phyloP scores from a whole-genome alignment of 2,113 vertebrate species.

The Apodemus sylvaticus region DNA sequence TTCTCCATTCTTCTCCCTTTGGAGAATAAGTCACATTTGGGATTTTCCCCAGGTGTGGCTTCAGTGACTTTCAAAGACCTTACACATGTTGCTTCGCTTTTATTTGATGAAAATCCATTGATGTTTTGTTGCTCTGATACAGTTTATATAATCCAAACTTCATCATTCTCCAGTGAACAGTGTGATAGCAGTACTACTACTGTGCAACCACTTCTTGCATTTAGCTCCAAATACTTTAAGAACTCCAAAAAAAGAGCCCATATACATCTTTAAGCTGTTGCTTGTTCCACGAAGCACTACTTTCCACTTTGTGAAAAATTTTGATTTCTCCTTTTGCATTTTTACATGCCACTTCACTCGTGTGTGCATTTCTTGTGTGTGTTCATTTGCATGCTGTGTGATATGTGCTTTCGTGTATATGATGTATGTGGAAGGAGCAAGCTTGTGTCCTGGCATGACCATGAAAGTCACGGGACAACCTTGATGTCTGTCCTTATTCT shows the following conservation, averaged over 20 bases:
- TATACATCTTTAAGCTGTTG: not conserved
- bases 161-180: not conserved
- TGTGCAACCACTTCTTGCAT: not conserved
- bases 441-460: not conserved
- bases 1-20: not conserved
- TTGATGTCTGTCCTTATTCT: not conserved
- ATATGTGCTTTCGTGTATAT: not conserved
- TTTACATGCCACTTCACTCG: not conserved
- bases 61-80: not conserved
- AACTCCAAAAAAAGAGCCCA: not conserved
- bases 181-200: not conserved
- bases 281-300: not conserved
- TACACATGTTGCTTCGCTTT: slow-evolving; percentile 5
- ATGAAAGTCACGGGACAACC: not conserved
- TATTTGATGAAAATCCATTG: not conserved
- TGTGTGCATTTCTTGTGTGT: not conserved
- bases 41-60: not conserved
- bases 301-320: not conserved
- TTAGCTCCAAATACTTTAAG: slow-evolving; percentile 5
- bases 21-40: not conserved
- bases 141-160: not conserved
- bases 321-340: not conserved
- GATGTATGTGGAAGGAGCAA: too few species aligned
- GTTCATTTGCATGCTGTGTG: too few species aligned
- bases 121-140: not conserved